Evolutionary conservation across 92 coral and sea anemone species (phyloP).

Genomic region (Meandrina meandrites): DNA sequence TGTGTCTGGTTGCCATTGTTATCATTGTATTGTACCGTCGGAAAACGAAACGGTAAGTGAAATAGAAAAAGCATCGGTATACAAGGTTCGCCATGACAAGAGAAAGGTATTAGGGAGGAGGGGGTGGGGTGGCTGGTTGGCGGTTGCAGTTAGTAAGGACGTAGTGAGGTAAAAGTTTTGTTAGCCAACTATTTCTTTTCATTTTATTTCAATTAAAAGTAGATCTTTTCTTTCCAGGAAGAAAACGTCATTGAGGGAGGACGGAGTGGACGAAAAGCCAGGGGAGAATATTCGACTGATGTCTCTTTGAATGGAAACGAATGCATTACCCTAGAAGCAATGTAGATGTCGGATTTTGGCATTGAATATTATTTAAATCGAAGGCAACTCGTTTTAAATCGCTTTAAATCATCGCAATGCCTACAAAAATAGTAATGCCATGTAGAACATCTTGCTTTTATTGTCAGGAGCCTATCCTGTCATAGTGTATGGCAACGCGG

Average conservation of each 20-base stretch:
- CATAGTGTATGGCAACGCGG: too few relatives aligned
- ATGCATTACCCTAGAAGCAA: not conserved
- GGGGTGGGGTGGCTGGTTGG: too few relatives aligned
- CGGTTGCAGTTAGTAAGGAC: too few relatives aligned
- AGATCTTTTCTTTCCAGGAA: not conserved
- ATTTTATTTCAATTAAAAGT: not conserved
- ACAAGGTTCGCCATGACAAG: not conserved
- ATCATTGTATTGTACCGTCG: slow-evolving; percentile 17
- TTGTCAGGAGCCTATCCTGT: too few relatives aligned
- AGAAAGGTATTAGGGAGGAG: too few relatives aligned
- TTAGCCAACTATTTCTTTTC: too few relatives aligned
- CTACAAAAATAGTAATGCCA: too few relatives aligned
- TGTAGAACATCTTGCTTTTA: too few relatives aligned
- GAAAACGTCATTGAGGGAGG: not conserved
- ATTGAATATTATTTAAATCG: too few relatives aligned
- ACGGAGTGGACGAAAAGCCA: not conserved
- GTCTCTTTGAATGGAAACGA: slow-evolving; percentile 8
- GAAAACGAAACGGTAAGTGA: slow-evolving; percentile 13
- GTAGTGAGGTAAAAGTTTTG: too few relatives aligned
- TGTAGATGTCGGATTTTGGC: not conserved
- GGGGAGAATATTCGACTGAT: slow-evolving; percentile 21
- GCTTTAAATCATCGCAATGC: too few relatives aligned
- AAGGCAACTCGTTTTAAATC: too few relatives aligned
- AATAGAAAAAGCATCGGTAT: not conserved
- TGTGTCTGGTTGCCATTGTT: slow-evolving; percentile 10